Conservation (phyloP, 2,888 invertebrate species). For the Amphimallon solstitiale region DNA sequence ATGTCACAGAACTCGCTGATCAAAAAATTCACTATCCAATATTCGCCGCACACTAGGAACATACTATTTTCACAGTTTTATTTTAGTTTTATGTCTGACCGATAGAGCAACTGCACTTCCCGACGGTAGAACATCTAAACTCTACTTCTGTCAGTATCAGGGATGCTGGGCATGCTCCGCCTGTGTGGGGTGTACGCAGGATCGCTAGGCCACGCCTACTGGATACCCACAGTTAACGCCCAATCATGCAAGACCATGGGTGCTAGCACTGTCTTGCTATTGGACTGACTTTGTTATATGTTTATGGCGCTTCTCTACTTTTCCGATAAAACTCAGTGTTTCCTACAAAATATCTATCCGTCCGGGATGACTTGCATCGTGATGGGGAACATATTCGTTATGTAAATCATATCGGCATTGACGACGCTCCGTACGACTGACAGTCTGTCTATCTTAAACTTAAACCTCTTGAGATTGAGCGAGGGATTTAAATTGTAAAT, state of each 20-base stretch:
- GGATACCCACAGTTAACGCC: conserved; percentile 46
- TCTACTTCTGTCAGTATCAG: conserved; percentile 48
- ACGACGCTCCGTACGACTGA: conserved; percentile 15
- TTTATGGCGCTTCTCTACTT: conserved; percentile 46
- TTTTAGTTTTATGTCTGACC: conserved; percentile 47
- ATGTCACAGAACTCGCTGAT: conserved; percentile 14
- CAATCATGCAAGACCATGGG: conserved; percentile 54
- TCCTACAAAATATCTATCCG: conserved; percentile 31
- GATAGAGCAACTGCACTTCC: conserved; percentile 45
- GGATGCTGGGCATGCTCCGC: conserved; percentile 60
- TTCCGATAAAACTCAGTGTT: conserved; percentile 35
- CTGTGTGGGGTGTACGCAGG: conserved; percentile 48
- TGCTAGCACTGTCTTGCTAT: conserved; percentile 42
- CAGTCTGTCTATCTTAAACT: conserved; percentile 15
- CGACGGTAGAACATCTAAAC: conserved; percentile 39
- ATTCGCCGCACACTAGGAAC: conserved; percentile 20
- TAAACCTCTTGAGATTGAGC: conserved; percentile 9
- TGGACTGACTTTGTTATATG: conserved; percentile 40
- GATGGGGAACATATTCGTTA: conserved; percentile 34
- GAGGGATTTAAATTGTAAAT: conserved; percentile 28
- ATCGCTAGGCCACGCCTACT: conserved; percentile 51
- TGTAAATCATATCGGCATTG: conserved; percentile 33
- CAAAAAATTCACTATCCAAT: conserved; percentile 10
- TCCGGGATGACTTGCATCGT: conserved; percentile 28
- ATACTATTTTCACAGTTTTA: conserved; percentile 40